Percentiles rank a stretch among this genome's conserved stretches.
These are phyloP conservation scores for Drosophila nigritarsus DNA, from an alignment of 2,888 invertebrate genomes.

Conservation along the genomic window DNA sequence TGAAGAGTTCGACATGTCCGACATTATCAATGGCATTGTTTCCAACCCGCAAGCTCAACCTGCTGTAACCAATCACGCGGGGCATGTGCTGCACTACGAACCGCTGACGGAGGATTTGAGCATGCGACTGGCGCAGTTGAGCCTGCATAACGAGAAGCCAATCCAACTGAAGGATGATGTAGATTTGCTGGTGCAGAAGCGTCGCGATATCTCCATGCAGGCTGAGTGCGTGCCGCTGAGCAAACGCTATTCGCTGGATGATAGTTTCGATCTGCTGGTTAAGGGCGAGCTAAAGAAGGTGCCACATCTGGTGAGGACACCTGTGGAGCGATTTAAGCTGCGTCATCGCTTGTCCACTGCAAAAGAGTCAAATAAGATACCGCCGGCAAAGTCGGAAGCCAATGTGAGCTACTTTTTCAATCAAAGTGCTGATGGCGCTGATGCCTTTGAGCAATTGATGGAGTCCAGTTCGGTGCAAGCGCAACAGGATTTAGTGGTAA, in stretches of 20 bases:
- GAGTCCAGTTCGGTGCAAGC: constrained; percentile 79
- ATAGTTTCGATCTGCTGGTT: constrained; percentile 79
- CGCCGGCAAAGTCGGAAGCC: constrained; percentile 1
- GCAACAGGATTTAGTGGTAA: constrained; percentile 41
- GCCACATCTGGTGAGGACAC: constrained; percentile 47
- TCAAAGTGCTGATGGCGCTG: constrained; percentile 84
- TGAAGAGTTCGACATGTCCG: constrained; percentile 86
- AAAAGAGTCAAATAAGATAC: not conserved
- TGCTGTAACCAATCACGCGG: constrained; percentile 67
- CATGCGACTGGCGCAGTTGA: constrained; percentile 51
- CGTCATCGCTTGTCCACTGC: constrained; percentile 45
- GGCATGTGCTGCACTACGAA: constrained; percentile 76
- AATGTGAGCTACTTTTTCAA: constrained; percentile 86
- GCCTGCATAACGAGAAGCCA: constrained; percentile 25
- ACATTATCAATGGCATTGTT: constrained; percentile 86
- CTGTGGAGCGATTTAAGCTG: constrained; percentile 74
- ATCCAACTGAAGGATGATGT: constrained; percentile 61
- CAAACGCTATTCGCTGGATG: constrained; percentile 75
- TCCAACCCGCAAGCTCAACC: constrained; percentile 52
- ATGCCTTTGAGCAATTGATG: constrained; percentile 88
- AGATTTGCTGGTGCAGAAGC: constrained; percentile 66
- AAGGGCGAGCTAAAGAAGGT: constrained; percentile 44
- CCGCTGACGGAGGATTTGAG: constrained; percentile 59
- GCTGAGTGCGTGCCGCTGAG: constrained; percentile 27
- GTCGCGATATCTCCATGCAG: constrained; percentile 54